phyloP scores from a whole-genome alignment of 2,888 invertebrate species.

The Noctua pronuba region DNA sequence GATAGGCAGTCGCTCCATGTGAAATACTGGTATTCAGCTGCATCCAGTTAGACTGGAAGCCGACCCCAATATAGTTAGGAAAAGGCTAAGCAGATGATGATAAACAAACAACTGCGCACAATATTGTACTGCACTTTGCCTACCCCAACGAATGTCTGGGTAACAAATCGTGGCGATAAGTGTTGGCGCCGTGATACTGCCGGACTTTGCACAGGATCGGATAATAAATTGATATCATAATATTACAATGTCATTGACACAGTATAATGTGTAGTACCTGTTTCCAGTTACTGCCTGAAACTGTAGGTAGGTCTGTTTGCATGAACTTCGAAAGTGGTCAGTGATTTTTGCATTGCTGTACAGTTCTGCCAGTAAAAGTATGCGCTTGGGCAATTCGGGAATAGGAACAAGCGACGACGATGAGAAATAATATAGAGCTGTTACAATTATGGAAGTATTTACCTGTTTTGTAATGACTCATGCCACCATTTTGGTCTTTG shows the following conservation, averaged over 20 bases:
- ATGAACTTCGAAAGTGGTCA: neutral
- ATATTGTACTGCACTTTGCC: neutral
- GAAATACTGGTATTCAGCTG: too few relatives aligned
- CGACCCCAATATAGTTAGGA: too few relatives aligned
- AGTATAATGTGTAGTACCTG: neutral
- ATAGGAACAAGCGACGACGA: neutral
- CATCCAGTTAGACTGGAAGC: too few relatives aligned
- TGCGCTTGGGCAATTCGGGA: neutral
- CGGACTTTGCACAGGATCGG: neutral
- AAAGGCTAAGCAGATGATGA: too few relatives aligned
- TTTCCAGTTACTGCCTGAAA: neutral
- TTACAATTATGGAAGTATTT: neutral
- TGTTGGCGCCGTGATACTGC: neutral
- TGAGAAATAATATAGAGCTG: neutral
- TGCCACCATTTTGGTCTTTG: neutral
- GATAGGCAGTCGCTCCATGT: too few relatives aligned
- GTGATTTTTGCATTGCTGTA: neutral
- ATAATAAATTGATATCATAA: neutral
- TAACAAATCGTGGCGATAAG: conserved; percentile 1
- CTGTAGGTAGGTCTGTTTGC: neutral
- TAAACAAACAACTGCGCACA: neutral
- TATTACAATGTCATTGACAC: conserved; percentile 1
- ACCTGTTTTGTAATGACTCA: neutral
- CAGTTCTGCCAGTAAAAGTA: neutral
- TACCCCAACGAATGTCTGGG: neutral